These are phyloP conservation scores for Ophion costatus DNA, from an alignment of 2,888 invertebrate species.

Conservation along the genomic window DNA sequence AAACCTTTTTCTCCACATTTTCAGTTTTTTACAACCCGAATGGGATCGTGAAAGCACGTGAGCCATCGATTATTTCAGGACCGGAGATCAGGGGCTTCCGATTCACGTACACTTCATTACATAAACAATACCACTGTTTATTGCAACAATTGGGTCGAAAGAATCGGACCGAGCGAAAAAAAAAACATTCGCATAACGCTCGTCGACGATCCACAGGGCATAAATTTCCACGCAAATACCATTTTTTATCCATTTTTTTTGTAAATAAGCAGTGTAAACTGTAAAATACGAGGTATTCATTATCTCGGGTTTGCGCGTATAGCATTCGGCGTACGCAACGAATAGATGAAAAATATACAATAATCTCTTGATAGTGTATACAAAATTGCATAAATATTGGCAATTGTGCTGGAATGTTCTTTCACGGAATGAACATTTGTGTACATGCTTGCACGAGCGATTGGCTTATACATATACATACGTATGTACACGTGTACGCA, in stretches of 20 bases:
- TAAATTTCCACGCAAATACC: slow-evolving; percentile 29
- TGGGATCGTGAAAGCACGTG: too few relatives aligned
- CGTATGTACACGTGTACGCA: not conserved
- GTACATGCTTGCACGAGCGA: slow-evolving; percentile 45
- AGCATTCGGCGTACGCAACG: slow-evolving; percentile 26
- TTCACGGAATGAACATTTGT: slow-evolving; percentile 61
- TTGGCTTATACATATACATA: slow-evolving; percentile 20
- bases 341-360: slow-evolving; percentile 64
- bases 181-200: slow-evolving; percentile 35
- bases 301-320: slow-evolving; percentile 11
- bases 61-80: not conserved
- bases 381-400: slow-evolving; percentile 61
- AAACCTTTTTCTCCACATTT: too few relatives aligned
- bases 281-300: slow-evolving; percentile 37
- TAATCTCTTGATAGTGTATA: slow-evolving; percentile 61
- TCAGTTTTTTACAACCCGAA: too few relatives aligned
- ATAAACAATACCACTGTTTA: slow-evolving; percentile 58
- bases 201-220: slow-evolving; percentile 30
- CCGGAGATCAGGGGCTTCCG: not conserved
- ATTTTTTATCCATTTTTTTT: slow-evolving; percentile 12
- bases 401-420: slow-evolving; percentile 66
- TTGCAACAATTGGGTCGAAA: slow-evolving; percentile 53
- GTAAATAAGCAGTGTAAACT: slow-evolving; percentile 58
- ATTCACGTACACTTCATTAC: not conserved
- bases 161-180: slow-evolving; percentile 32